Evolutionary conservation across 2,113 vertebrate species (phyloP).

Genomic region (Spea bombifrons): DNA sequence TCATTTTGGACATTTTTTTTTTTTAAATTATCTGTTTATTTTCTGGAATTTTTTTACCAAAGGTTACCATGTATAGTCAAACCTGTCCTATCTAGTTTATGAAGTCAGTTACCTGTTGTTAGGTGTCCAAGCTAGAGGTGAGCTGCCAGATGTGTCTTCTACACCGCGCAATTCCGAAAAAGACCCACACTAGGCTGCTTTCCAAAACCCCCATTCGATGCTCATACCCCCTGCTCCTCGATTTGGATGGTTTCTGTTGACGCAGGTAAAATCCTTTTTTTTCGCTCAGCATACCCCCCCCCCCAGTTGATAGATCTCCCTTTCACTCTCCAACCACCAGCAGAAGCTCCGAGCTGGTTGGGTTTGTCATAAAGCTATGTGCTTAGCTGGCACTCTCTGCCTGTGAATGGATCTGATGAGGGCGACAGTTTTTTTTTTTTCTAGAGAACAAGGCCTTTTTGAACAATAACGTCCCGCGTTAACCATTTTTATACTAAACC

Average conservation of each 20-base stretch:
- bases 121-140: slow-evolving; percentile 20
- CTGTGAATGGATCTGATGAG: slow-evolving; percentile 45
- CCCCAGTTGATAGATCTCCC: slow-evolving; percentile 15
- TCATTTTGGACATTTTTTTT: no score
- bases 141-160: slow-evolving; percentile 21
- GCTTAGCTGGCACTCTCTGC: slow-evolving; percentile 42
- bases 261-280: slow-evolving; percentile 44
- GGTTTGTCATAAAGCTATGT: slow-evolving; percentile 28
- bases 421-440: slow-evolving; percentile 44
- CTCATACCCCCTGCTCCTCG: not conserved
- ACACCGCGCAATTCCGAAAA: slow-evolving; percentile 7
- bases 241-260: slow-evolving; percentile 37
- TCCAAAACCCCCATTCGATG: slow-evolving; percentile 38
- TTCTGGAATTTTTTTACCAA: no score
- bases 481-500: slow-evolving; percentile 18
- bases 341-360: slow-evolving; percentile 12
- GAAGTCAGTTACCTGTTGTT: slow-evolving; percentile 20
- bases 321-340: not conserved
- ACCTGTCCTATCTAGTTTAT: no score
- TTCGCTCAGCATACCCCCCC: slow-evolving; percentile 14
- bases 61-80: no score
- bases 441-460: slow-evolving; percentile 15
- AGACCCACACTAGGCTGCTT: slow-evolving; percentile 33
- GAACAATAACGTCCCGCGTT: slow-evolving; percentile 23
- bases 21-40: no score